A percentile compares a stretch with the other conserved stretches of the same genome.
These are phyloP conservation scores for Pseudachorutes palmiensis DNA, from an alignment of 1,140 invertebrate species.

Conservation along the genomic window DNA sequence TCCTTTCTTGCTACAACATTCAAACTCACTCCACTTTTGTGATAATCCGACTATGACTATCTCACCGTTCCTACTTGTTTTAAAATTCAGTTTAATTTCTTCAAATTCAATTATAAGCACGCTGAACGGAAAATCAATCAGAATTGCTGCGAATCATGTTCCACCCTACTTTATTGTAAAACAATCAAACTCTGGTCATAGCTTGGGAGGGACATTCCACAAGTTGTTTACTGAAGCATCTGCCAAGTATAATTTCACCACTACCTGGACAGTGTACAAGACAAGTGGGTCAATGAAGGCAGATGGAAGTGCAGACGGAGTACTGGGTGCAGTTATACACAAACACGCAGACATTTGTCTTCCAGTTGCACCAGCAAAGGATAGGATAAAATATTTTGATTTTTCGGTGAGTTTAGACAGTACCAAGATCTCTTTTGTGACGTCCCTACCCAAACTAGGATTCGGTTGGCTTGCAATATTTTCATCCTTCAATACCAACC, in stretches of 20 bases:
- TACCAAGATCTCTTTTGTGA: not conserved
- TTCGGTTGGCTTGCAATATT: not conserved
- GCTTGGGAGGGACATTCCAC: not conserved
- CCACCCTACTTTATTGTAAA: no score
- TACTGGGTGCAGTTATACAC: not conserved
- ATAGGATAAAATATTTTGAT: not conserved
- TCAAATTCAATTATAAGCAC: no score
- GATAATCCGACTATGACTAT: no score
- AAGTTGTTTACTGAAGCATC: not conserved
- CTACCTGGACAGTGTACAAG: not conserved
- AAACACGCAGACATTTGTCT: not conserved
- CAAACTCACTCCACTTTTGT: no score
- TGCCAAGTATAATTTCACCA: not conserved
- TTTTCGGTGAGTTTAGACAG: not conserved
- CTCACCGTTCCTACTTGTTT: no score
- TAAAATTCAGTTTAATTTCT: no score
- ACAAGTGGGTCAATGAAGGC: not conserved
- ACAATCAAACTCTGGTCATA: no score
- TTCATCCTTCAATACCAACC: not conserved
- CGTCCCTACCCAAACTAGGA: not conserved
- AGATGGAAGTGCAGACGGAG: not conserved
- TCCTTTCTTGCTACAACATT: no score
- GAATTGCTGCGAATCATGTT: no score
- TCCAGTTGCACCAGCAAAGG: not conserved
- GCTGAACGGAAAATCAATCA: no score